phyloP scores from a whole-genome alignment of 1,140 invertebrate genomes.

The Panagrolaimus sp. region DNA sequence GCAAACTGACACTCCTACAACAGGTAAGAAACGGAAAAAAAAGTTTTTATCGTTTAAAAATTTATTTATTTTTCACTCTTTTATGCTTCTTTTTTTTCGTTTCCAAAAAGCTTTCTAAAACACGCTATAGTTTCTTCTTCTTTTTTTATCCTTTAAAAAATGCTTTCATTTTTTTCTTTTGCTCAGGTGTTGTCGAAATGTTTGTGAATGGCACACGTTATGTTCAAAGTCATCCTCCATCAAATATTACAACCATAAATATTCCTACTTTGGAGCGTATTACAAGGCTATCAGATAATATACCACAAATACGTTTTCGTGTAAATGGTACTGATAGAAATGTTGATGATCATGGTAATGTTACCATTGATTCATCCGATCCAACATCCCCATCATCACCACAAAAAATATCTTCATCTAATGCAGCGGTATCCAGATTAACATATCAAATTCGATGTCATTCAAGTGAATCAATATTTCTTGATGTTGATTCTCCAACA shows the following conservation, averaged over 20 bases:
- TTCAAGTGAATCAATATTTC: conserved; percentile 6
- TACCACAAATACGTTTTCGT: conserved; percentile 5
- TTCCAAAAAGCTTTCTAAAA: no score
- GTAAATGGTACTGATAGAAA: conserved; percentile 7
- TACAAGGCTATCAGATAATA: no score
- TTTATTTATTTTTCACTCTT: no score
- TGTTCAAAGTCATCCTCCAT: neutral
- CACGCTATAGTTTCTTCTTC: no score
- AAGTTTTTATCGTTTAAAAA: no score
- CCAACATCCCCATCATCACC: no score
- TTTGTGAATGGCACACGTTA: conserved; percentile 11
- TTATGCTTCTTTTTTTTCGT: no score
- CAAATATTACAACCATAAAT: neutral
- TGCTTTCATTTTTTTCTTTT: neutral
- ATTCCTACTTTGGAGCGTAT: neutral
- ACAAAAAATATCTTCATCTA: no score
- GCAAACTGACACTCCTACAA: no score
- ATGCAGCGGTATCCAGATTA: neutral
- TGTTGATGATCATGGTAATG: conserved; percentile 9
- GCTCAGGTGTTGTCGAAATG: conserved; percentile 12
- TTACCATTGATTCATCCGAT: neutral
- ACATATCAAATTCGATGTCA: conserved; percentile 2
- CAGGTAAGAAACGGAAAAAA: no score
- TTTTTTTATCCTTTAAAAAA: no score
- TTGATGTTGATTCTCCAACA: neutral